Conservation (phyloP, 2,113 vertebrate genomes). For the Sphaerodactylus townsendi region DNA sequence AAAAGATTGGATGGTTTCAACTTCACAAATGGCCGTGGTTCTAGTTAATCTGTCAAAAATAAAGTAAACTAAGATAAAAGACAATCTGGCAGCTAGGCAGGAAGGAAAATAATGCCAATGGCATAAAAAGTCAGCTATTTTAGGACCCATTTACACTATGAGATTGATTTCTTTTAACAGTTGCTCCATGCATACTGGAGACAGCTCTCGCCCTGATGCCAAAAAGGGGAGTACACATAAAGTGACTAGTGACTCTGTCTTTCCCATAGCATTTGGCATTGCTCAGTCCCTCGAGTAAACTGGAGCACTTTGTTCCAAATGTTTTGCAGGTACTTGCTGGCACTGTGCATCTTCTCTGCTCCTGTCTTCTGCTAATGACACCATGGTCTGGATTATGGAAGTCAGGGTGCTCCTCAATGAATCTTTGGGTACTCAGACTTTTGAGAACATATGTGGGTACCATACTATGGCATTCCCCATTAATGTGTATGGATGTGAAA, state of each 20-base stretch:
- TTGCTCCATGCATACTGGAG: slow-evolving; percentile 49
- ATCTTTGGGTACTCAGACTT: too few species aligned
- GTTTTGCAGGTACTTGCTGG: too few species aligned
- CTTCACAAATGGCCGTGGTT: slow-evolving; percentile 61
- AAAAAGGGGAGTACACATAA: not conserved
- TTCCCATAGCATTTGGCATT: not conserved
- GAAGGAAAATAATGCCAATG: slow-evolving; percentile 53
- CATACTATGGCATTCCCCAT: too few species aligned
- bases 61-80: slow-evolving; percentile 30
- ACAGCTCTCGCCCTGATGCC: slow-evolving; percentile 33
- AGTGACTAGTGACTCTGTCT: not conserved
- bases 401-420: too few species aligned
- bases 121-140: slow-evolving; percentile 61
- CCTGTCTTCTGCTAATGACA: not conserved
- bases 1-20: slow-evolving; percentile 58
- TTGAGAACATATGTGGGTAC: too few species aligned
- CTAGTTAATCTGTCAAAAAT: slow-evolving; percentile 54
- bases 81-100: slow-evolving; percentile 34
- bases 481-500: too few species aligned
- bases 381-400: not conserved
- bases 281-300: not conserved
- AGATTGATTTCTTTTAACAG: slow-evolving; percentile 53
- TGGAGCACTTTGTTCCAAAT: not conserved
- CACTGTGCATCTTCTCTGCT: not conserved
- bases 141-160: slow-evolving; percentile 52